phyloP scores from a whole-genome alignment of 2,888 invertebrate species.

The Heteromurus nitidus region DNA sequence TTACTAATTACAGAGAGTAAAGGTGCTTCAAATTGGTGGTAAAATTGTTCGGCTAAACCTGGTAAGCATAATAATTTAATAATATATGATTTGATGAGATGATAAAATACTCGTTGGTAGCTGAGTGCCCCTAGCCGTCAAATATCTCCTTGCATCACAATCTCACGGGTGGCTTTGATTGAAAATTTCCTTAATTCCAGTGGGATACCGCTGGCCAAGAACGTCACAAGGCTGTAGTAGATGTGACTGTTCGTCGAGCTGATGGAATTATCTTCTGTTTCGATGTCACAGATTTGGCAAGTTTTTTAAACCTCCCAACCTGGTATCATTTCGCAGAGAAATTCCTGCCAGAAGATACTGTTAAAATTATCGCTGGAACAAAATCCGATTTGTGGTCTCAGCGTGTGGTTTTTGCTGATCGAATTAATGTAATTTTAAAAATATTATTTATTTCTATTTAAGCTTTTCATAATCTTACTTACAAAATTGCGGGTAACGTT shows the following conservation, averaged over 20 bases:
- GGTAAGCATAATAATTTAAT: constrained; percentile 43
- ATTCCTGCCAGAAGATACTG: constrained; percentile 52
- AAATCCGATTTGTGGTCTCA: constrained; percentile 47
- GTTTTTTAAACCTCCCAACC: constrained; percentile 51
- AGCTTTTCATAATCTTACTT: not conserved
- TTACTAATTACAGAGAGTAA: constrained; percentile 59
- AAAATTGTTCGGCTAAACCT: constrained; percentile 66
- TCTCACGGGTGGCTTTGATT: not conserved
- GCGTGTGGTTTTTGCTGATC: constrained; percentile 13
- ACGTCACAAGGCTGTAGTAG: constrained; percentile 53
- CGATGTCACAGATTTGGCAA: constrained; percentile 55
- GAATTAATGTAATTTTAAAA: constrained; percentile 20
- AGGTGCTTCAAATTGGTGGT: constrained; percentile 65
- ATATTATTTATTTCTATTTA: constrained; percentile 2
- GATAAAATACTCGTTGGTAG: too few species aligned
- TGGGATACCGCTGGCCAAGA: constrained; percentile 71
- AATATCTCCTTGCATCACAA: not conserved
- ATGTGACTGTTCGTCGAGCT: constrained; percentile 64
- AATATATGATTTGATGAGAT: too few species aligned
- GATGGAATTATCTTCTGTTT: constrained; percentile 67
- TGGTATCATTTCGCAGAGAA: constrained; percentile 65
- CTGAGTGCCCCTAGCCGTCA: too few species aligned
- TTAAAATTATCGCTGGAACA: constrained; percentile 67
- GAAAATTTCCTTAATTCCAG: too few species aligned
- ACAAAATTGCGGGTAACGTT: not conserved